A percentile compares a stretch with the other conserved stretches of the same genome.
Evolutionary conservation across 2,113 vertebrate species (phyloP).

Genomic region (Crotalus helleri): DNA sequence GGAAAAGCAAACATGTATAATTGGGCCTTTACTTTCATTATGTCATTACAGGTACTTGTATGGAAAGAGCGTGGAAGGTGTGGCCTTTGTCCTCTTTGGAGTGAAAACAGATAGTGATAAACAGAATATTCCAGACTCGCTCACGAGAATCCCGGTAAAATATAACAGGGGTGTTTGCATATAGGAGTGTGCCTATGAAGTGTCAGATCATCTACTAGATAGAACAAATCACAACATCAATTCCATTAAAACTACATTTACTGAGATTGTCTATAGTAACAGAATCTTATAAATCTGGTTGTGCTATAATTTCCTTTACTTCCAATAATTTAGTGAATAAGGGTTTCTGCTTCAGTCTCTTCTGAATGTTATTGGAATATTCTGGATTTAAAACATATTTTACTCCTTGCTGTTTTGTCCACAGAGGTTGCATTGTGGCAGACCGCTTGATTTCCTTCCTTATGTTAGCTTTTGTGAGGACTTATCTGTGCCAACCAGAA

Average conservation of each 20-base stretch:
- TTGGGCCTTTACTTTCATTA: neutral
- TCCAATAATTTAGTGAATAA: neutral
- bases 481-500: no score
- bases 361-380: neutral
- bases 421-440: no score
- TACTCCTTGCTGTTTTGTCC: no score
- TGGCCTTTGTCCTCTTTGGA: constrained; percentile 80
- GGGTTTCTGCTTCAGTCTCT: neutral
- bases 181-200: neutral
- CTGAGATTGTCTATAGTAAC: neutral
- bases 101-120: constrained; percentile 57
- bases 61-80: constrained; percentile 67
- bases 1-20: neutral
- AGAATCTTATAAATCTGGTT: neutral
- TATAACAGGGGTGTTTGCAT: neutral
- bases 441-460: neutral
- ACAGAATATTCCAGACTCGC: constrained; percentile 71
- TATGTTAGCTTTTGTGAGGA: no score
- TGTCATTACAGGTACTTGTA: constrained; percentile 76
- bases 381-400: no score
- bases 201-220: neutral
- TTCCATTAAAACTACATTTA: neutral
- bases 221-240: neutral
- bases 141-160: constrained; percentile 67
- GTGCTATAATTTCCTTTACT: neutral